Conservation (phyloP, 2,888 invertebrate species). For the Mechanitis mazaeus region DNA sequence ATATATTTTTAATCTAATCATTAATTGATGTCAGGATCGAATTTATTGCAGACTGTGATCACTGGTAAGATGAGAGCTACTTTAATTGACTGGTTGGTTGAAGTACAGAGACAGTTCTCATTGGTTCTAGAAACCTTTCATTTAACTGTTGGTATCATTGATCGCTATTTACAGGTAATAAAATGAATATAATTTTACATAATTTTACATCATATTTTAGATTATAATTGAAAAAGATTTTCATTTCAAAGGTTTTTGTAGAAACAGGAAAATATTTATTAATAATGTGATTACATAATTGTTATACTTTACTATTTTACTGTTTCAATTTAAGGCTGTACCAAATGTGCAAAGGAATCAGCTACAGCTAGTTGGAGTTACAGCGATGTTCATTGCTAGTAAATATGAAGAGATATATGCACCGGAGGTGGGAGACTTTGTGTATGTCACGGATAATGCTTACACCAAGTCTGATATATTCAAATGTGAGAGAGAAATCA, state of each 20-base stretch:
- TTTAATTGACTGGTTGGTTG: constrained; percentile 95
- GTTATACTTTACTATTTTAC: not conserved
- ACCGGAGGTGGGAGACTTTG: constrained; percentile 91
- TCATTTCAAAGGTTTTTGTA: no score
- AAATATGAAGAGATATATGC: constrained; percentile 97
- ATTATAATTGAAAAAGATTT: no score
- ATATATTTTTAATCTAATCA: not conserved
- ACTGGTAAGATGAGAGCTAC: constrained; percentile 92
- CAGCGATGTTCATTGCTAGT: constrained; percentile 92
- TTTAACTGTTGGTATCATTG: constrained; percentile 90
- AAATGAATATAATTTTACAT: not conserved
- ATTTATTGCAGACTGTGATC: constrained; percentile 64
- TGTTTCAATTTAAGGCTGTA: constrained; percentile 65
- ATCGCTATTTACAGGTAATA: constrained; percentile 88
- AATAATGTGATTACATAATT: not conserved
- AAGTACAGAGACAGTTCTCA: constrained; percentile 91
- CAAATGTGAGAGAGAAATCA: constrained; percentile 88
- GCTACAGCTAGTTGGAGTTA: constrained; percentile 92
- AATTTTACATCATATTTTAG: not conserved
- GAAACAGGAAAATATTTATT: not conserved
- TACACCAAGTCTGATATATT: constrained; percentile 87
- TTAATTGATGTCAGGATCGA: not conserved
- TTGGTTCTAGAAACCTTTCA: constrained; percentile 93
- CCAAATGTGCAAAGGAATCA: constrained; percentile 80
- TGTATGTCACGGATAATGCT: constrained; percentile 92